Percentiles rank a stretch among this genome's conserved stretches.
phyloP scores from a whole-genome alignment of 2,113 vertebrate genomes.

The Platichthys stellatus region DNA sequence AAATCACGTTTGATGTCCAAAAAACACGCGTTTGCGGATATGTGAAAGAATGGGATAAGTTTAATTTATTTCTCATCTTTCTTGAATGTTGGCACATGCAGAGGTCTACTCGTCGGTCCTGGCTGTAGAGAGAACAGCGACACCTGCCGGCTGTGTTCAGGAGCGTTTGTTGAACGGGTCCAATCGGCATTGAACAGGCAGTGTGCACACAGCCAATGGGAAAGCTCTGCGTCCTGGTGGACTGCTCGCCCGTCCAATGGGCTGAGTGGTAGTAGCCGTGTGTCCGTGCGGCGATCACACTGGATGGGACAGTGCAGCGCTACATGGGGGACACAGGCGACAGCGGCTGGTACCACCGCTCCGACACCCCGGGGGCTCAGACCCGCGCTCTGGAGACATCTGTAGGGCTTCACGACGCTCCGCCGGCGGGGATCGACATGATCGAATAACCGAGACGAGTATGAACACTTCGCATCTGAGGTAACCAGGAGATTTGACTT shows the following conservation, averaged over 20 bases:
- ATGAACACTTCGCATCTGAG: slow-evolving; percentile 43
- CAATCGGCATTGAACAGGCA: slow-evolving; percentile 69
- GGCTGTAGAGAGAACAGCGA: slow-evolving; percentile 15
- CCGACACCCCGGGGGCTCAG: slow-evolving; percentile 9
- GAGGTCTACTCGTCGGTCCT: neutral
- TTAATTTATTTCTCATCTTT: neutral
- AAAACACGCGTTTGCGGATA: neutral
- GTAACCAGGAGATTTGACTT: slow-evolving; percentile 46
- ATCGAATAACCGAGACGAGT: slow-evolving; percentile 16
- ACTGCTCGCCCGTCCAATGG: slow-evolving; percentile 70
- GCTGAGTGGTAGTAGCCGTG: slow-evolving; percentile 23
- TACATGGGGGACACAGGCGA: slow-evolving; percentile 49
- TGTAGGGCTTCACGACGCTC: neutral
- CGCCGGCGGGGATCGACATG: neutral
- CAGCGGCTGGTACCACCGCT: slow-evolving; percentile 34
- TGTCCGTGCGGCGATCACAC: slow-evolving; percentile 33
- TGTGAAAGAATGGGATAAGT: fast-evolving
- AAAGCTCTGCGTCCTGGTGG: slow-evolving; percentile 29
- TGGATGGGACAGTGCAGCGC: slow-evolving; percentile 54
- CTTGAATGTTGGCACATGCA: slow-evolving; percentile 13
- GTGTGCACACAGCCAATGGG: slow-evolving; percentile 58
- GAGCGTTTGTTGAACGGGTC: slow-evolving; percentile 7
- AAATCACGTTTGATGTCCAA: neutral
- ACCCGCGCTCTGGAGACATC: slow-evolving; percentile 9
- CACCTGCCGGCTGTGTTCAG: slow-evolving; percentile 36